Base-by-base conservation (phyloP, 2,797 vertebrate species). In the Fratercula arctica region DNA sequence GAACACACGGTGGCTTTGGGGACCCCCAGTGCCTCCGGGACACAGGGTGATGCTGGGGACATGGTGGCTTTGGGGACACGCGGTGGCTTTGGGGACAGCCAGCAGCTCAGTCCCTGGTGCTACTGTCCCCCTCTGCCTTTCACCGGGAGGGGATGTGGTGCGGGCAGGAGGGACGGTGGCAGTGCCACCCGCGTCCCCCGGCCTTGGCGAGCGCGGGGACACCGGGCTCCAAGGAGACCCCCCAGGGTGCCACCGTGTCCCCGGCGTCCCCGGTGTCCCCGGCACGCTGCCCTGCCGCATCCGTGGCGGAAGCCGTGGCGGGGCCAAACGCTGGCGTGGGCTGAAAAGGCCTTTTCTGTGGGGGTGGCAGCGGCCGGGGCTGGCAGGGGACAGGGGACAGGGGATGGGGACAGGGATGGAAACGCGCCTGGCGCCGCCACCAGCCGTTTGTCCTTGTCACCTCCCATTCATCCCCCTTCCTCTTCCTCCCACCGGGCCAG, bases 401-500 rank as follows among this genome's bases (percentile, higher is more conserved):
- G 43, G 43, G 43, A 18, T 8, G 10, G 45, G 45, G 45, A 45
- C 45, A 2, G 70, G 85, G 78, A 86, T 73, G 59, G 64, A 66
- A 63, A 35, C 14, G 45, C 3, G 39, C 61, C 81, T 87, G 74
- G 92, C 75, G 23, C 66, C 29, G 66, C 70, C 90, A 61, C 66
- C 75, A 9, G 75, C 87, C 53, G 0, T 77, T 93, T 85, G 90
- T 94, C 90, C 20, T 82, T 25, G 59, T 95, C 93, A 68, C 87
- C 84, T 61, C 63, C 79, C 84, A 72, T 95, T 95, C 84, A 85
- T 72, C 83, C 15, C 37, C 54, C 73, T 56, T 79, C 83, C 90
- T 87, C 90, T 75, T 83, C 93, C 90, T 86, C 90, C 45, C 14
- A 37, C 35, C 43, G 3, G 5, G 67, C 35, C 64, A 16, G 84